Evolutionary conservation across 2,888 invertebrate species (phyloP).

Genomic region (Drosophila koepferae): DNA sequence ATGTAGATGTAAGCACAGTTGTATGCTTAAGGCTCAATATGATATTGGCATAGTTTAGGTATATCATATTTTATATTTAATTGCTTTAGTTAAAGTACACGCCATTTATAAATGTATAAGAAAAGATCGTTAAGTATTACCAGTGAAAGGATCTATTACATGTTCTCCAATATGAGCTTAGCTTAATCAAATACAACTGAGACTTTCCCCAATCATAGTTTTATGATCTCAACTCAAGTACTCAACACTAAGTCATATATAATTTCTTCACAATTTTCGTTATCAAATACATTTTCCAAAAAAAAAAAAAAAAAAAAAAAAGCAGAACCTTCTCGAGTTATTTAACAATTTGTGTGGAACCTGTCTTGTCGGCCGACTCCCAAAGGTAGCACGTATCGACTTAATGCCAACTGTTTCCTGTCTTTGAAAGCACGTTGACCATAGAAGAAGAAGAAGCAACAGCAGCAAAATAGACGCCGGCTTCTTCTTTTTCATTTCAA

Average conservation of each 20-base stretch:
- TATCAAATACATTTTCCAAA: slow-evolving; percentile 15
- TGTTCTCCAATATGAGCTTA: no score
- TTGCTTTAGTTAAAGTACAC: no score
- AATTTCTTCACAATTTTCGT: neutral
- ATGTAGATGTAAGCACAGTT: no score
- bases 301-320: neutral
- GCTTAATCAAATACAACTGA: no score
- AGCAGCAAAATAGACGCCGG: slow-evolving; percentile 19
- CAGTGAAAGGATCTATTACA: no score
- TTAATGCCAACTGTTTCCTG: slow-evolving; percentile 79
- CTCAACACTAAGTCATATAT: neutral
- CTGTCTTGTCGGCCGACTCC: slow-evolving; percentile 30
- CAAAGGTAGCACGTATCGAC: slow-evolving; percentile 51
- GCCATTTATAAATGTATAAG: no score
- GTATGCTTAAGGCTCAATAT: neutral
- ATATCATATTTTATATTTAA: neutral
- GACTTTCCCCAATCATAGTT: neutral
- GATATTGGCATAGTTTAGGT: neutral
- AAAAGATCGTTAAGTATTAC: no score
- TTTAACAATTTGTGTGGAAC: slow-evolving; percentile 35
- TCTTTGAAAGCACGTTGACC: slow-evolving; percentile 27
- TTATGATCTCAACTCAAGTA: neutral
- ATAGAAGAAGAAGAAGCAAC: slow-evolving; percentile 18
- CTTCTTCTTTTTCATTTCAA: slow-evolving; percentile 56
- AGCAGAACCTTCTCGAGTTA: neutral